phyloP scores from a whole-genome alignment of 1,140 invertebrate genomes.

The Gyrodactylus salaris region DNA sequence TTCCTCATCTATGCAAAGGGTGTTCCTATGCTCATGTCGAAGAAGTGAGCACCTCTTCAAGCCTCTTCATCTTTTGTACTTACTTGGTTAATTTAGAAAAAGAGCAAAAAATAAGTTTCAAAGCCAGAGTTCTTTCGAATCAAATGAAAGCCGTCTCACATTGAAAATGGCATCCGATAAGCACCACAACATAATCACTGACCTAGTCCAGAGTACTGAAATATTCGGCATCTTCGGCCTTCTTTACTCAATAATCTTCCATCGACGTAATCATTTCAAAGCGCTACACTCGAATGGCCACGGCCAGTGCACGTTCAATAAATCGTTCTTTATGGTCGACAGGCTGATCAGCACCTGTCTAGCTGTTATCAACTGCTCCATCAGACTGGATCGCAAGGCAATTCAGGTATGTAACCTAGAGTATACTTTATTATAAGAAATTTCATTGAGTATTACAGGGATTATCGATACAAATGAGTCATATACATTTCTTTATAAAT shows the following conservation, averaged over 20 bases:
- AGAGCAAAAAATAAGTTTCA: too few species aligned
- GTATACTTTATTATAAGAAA: too few species aligned
- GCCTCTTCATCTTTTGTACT: too few species aligned
- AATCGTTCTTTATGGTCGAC: neutral
- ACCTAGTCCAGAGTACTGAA: neutral
- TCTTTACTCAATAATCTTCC: neutral
- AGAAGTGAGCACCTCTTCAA: too few species aligned
- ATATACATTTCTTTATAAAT: neutral
- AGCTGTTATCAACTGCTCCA: neutral
- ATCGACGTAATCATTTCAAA: neutral
- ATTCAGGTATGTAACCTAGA: neutral
- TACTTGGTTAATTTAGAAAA: too few species aligned
- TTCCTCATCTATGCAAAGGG: too few species aligned
- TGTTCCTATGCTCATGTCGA: too few species aligned
- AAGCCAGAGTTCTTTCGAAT: too few species aligned
- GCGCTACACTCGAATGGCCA: neutral
- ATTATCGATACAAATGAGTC: too few species aligned
- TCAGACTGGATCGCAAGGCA: neutral
- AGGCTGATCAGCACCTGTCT: neutral
- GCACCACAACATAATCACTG: neutral
- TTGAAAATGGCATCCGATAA: too few species aligned
- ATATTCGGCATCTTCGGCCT: neutral
- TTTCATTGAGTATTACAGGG: too few species aligned
- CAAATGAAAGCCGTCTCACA: too few species aligned
- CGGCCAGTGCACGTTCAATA: neutral